A percentile compares a stretch with the other conserved stretches of the same genome.
These are phyloP conservation scores for Vulpes vulpes DNA, from an alignment of 2,113 vertebrate genomes.

Conservation along the genomic window DNA sequence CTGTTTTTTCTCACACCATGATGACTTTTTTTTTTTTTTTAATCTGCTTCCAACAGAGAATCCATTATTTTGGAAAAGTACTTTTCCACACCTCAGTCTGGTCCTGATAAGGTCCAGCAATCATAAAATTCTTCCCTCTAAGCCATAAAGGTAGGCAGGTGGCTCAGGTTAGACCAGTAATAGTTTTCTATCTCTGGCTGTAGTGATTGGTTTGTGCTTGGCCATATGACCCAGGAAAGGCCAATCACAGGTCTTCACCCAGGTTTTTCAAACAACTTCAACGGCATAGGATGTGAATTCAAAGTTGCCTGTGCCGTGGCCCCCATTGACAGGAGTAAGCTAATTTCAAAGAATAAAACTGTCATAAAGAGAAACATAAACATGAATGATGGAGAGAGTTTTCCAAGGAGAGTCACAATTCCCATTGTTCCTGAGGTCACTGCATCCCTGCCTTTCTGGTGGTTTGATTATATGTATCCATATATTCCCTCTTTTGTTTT, in stretches of 20 bases:
- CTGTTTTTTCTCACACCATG: background rate
- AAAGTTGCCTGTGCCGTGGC: background rate
- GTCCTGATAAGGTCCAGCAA: background rate
- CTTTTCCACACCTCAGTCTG: background rate
- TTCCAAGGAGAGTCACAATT: background rate
- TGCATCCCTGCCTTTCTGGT: background rate
- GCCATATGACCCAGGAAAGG: background rate
- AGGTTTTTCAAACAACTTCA: background rate
- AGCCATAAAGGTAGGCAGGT: background rate
- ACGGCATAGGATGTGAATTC: background rate
- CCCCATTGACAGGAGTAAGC: background rate
- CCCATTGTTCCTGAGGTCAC: background rate
- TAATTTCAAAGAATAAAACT: background rate
- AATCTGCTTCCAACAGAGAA: background rate
- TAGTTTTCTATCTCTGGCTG: background rate
- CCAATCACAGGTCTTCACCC: background rate
- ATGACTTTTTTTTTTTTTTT: background rate
- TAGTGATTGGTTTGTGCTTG: background rate
- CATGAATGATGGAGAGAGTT: background rate
- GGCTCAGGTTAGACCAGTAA: background rate
- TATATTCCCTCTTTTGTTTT: background rate
- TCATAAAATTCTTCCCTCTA: background rate
- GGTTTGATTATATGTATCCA: background rate
- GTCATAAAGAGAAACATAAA: background rate
- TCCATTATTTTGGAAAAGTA: conserved; percentile 39